phyloP scores from a whole-genome alignment of 2,888 invertebrate genomes.

The Koerneria pararmatus region DNA sequence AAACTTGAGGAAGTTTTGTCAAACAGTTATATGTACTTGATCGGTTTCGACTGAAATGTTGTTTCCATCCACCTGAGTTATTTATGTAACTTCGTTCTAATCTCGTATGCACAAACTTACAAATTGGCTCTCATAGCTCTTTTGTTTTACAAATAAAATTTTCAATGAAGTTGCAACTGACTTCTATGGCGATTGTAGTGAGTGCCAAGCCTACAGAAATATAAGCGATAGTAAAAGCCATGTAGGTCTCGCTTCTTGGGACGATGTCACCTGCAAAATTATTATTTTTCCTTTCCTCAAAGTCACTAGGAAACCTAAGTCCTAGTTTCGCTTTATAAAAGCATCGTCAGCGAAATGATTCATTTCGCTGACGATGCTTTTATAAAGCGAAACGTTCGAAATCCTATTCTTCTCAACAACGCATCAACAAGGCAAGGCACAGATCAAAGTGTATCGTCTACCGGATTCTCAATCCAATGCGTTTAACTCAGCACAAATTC shows the following conservation, averaged over 20 bases:
- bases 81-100: not conserved
- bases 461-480: too few relatives aligned
- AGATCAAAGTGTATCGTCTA: too few relatives aligned
- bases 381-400: too few relatives aligned
- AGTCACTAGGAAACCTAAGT: too few relatives aligned
- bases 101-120: not conserved
- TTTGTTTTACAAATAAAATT: not conserved
- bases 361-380: too few relatives aligned
- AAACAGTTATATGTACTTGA: not conserved
- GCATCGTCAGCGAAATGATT: too few relatives aligned
- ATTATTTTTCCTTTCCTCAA: too few relatives aligned
- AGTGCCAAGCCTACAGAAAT: conserved; percentile 55
- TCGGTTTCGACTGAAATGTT: not conserved
- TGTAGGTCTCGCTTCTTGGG: conserved; percentile 44
- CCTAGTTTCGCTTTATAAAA: too few relatives aligned
- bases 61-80: not conserved
- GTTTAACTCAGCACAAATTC: too few relatives aligned
- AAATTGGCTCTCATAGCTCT: not conserved
- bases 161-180: not conserved
- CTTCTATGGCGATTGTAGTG: conserved; percentile 54
- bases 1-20: too few relatives aligned
- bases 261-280: conserved; percentile 20
- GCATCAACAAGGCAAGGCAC: too few relatives aligned
- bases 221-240: conserved; percentile 55
- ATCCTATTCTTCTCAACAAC: too few relatives aligned